phyloP scores from a whole-genome alignment of 2,113 vertebrate genomes.

The Amazona guildingii region DNA sequence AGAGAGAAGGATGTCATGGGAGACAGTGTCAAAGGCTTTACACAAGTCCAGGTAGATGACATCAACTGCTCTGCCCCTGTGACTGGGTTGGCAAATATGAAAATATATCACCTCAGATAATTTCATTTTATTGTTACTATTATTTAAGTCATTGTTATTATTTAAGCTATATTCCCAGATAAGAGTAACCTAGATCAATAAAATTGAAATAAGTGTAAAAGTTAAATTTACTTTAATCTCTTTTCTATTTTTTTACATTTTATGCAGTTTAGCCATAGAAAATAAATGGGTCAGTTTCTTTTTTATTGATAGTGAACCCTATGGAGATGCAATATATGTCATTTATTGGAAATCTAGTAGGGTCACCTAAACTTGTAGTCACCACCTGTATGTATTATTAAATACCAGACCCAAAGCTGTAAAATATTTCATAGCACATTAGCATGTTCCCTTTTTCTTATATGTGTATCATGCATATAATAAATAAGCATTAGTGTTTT shows the following conservation, averaged over 20 bases:
- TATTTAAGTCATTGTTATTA: neutral
- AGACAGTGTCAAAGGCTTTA: too few relatives aligned
- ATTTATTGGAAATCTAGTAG: neutral
- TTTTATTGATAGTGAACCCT: neutral
- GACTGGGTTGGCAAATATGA: neutral
- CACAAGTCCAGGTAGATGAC: too few relatives aligned
- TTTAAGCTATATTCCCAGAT: neutral
- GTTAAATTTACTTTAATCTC: neutral
- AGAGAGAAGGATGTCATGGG: too few relatives aligned
- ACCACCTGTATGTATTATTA: neutral
- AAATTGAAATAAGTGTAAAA: neutral
- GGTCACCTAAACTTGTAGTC: neutral
- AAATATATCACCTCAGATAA: neutral
- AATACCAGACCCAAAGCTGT: neutral
- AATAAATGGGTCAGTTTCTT: neutral
- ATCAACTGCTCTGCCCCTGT: too few relatives aligned
- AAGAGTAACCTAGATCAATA: neutral
- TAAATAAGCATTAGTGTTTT: neutral
- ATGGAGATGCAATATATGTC: neutral
- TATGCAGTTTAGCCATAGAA: neutral
- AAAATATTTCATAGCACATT: neutral
- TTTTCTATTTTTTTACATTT: neutral
- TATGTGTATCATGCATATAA: fast-evolving
- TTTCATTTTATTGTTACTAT: neutral
- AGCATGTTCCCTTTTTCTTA: neutral